A percentile compares a stretch with the other conserved stretches of the same genome.
These are phyloP conservation scores for Pantherophis alleghaniensis DNA, from an alignment of 2,797 vertebrate genomes.

Conservation along the genomic window DNA sequence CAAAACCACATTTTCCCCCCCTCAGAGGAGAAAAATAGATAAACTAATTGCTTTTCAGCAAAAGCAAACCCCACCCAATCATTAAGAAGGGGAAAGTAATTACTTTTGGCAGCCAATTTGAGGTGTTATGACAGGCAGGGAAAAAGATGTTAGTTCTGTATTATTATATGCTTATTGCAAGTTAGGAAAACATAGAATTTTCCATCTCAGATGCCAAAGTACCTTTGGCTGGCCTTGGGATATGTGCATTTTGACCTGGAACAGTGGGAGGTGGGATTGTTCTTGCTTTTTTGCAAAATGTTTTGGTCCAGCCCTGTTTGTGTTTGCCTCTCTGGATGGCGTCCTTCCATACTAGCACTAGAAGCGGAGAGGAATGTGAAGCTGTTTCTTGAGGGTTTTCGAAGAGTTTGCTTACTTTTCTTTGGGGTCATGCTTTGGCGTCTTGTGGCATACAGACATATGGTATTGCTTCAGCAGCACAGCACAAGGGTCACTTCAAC, in stretches of 20 bases:
- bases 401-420: conserved; percentile 67
- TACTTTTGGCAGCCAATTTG: not conserved
- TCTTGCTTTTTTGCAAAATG: not conserved
- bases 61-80: not conserved
- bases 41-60: not conserved
- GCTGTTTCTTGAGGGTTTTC: conserved; percentile 57
- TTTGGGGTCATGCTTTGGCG: conserved; percentile 64
- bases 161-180: not conserved
- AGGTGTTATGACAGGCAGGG: not conserved
- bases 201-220: not conserved
- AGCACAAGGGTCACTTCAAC: not conserved
- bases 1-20: not conserved
- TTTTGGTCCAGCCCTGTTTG: not conserved
- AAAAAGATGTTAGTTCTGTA: not conserved
- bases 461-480: conserved; percentile 55
- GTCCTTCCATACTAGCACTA: conserved; percentile 53
- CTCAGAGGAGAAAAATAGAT: not conserved
- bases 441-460: conserved; percentile 59
- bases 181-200: not conserved
- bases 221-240: not conserved
- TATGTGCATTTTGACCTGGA: not conserved
- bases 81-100: not conserved
- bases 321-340: conserved; percentile 43
- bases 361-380: not conserved
- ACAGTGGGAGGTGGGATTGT: not conserved